Conservation (phyloP, 2,888 invertebrate genomes). For the Chrysolina haemoptera region DNA sequence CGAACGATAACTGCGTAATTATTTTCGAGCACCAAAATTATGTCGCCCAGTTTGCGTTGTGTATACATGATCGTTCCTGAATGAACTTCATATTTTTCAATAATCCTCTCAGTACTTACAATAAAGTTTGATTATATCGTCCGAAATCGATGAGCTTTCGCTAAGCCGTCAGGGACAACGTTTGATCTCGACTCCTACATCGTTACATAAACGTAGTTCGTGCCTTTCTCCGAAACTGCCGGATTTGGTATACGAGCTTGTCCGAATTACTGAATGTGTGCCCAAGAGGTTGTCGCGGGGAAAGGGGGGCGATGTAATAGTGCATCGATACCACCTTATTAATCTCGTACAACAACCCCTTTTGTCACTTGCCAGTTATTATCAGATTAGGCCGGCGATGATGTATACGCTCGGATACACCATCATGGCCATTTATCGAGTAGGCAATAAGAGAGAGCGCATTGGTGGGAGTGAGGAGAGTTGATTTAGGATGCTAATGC, state of each 20-base stretch:
- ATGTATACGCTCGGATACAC: constrained; percentile 39
- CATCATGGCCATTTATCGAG: constrained; percentile 33
- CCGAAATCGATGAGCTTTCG: constrained; percentile 35
- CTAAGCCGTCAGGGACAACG: constrained; percentile 18
- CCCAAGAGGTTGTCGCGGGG: constrained; percentile 1
- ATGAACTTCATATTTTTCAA: constrained; percentile 18
- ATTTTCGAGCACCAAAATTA: too few species aligned
- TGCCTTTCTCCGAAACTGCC: constrained; percentile 43
- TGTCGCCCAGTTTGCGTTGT: too few species aligned
- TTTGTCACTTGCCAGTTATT: constrained; percentile 59
- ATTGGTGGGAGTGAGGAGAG: constrained; percentile 7
- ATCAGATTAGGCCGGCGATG: constrained; percentile 51
- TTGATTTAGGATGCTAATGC: neutral
- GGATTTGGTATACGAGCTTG: constrained; percentile 42
- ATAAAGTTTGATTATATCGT: constrained; percentile 32
- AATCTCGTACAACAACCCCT: constrained; percentile 54
- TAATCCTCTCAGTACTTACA: constrained; percentile 25
- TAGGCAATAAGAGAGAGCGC: constrained; percentile 11
- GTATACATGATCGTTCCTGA: too few species aligned
- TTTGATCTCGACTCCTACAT: constrained; percentile 44
- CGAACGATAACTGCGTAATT: too few species aligned
- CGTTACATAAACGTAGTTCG: constrained; percentile 45
- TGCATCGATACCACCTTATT: constrained; percentile 53
- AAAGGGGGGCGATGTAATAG: constrained; percentile 25
- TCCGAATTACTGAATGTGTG: constrained; percentile 20